Base-by-base conservation (phyloP, 2,797 vertebrate species). In the Rhinella marina region DNA sequence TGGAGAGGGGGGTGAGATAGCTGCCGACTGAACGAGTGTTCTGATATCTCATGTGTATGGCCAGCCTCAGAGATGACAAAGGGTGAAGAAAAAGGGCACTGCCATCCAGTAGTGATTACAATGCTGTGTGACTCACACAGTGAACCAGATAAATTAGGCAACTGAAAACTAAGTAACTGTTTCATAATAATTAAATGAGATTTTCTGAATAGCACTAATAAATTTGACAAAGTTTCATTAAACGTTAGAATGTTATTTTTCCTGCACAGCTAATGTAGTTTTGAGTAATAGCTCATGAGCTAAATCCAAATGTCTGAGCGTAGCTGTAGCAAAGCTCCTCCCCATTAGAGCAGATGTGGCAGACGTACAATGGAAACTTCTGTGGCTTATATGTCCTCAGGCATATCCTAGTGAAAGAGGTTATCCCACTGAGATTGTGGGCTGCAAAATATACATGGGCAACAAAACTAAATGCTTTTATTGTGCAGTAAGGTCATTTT, bases 301-400 rank as follows among this genome's bases (percentile, higher is more conserved):
- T 5, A 16, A 62, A 72, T 88, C 76, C 78, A 89, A 77, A 72
- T 23, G 29, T 76, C 66, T 57, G 23, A 79, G 80, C 78, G 23
- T 70, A 88, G 52, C 57, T 77, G 59, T 50, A 66, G 21, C 17
- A 41, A 68, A 27, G 66, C 76, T 86, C 62, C 84, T 83, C 88
- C 80, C 52, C 54, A 92, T 90, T 95, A 95, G 91, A 92, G 93
- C 95, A 96, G 94, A 96, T 96, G 95, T 95, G 95, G 93, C 93
- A 92, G 92, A 88, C 92, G 90, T 93, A 94, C 92, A 96, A 94
- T 93, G 96, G 96, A 97, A 97, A 96, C 94, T 96, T 94, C 92
- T 93, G 96, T 97, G 91, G 96, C 94, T 92, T 93, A 95, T 96
- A 94, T 92, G 94, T 94, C 91, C 93, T 94, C 91, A 91, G 70